Evolutionary conservation across 64 coral and sea anemone species (phyloP).

Genomic region (Montipora foliosa): DNA sequence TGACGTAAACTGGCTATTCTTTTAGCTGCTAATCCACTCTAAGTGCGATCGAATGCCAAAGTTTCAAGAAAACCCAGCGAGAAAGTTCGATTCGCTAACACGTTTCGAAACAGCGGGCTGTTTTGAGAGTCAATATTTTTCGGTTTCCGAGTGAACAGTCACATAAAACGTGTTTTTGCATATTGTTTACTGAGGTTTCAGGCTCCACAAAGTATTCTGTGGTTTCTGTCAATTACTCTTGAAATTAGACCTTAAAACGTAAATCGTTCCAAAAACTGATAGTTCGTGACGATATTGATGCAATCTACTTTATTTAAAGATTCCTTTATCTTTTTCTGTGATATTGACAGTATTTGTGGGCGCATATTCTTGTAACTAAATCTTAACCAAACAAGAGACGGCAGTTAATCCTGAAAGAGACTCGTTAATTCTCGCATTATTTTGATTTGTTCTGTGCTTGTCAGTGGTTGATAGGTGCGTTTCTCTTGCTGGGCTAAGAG

Average conservation of each 20-base stretch:
- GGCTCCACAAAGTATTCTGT: conserved; percentile 10
- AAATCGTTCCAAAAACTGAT: not conserved
- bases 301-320: not conserved
- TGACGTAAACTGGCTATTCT: too few relatives aligned
- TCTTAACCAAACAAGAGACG: not conserved
- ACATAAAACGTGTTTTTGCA: conserved; percentile 33
- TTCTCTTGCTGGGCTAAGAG: not conserved
- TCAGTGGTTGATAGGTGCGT: not conserved
- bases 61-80: not conserved
- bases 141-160: not conserved
- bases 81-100: not conserved
- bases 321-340: not conserved
- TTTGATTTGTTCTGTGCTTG: not conserved
- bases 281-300: not conserved
- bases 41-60: too few relatives aligned
- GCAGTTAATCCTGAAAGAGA: not conserved
- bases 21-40: too few relatives aligned
- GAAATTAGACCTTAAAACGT: not conserved
- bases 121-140: conserved; percentile 48
- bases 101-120: not conserved
- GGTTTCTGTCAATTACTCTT: not conserved
- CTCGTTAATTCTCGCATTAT: not conserved
- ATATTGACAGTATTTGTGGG: not conserved
- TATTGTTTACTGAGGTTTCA: conserved; percentile 28
- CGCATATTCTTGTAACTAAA: not conserved